Conservation (phyloP, 2,113 vertebrate species). For the Daphoenositta chrysoptera region DNA sequence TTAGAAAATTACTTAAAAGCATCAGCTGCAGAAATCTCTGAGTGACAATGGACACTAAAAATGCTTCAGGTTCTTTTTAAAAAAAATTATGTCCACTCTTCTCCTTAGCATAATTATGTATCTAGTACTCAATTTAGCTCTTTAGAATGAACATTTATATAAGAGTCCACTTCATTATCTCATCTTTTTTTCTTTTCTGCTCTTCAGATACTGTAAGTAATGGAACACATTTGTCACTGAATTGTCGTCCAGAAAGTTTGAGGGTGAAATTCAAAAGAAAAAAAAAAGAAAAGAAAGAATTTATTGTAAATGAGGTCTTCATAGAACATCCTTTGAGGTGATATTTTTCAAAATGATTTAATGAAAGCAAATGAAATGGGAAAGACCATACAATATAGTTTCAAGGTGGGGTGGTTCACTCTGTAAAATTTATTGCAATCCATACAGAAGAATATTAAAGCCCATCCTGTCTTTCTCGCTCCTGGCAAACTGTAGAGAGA, state of each 20-base stretch:
- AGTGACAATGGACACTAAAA: neutral
- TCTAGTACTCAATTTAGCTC: neutral
- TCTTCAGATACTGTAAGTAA: slow-evolving; percentile 2
- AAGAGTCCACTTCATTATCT: slow-evolving; percentile 20
- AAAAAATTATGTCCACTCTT: neutral
- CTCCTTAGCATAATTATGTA: neutral
- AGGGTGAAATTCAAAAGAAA: neutral
- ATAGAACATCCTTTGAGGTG: neutral
- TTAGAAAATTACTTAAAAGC: slow-evolving; percentile 41
- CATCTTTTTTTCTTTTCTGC: neutral
- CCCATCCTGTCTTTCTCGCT: neutral
- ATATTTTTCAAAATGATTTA: neutral
- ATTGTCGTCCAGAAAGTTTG: neutral
- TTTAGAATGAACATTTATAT: neutral
- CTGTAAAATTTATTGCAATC: neutral
- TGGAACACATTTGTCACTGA: slow-evolving; percentile 8
- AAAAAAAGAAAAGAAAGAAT: neutral
- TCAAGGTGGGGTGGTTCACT: neutral
- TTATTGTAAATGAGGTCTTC: neutral
- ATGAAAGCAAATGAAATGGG: neutral
- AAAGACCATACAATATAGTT: neutral
- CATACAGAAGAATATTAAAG: neutral
- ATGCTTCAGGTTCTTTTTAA: neutral
- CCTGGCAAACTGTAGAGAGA: neutral
- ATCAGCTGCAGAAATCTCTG: neutral